A percentile compares a stretch with the other conserved stretches of the same genome.
These are phyloP conservation scores for Tylochromis polylepis DNA, from an alignment of 2,113 vertebrate genomes.

Conservation along the genomic window DNA sequence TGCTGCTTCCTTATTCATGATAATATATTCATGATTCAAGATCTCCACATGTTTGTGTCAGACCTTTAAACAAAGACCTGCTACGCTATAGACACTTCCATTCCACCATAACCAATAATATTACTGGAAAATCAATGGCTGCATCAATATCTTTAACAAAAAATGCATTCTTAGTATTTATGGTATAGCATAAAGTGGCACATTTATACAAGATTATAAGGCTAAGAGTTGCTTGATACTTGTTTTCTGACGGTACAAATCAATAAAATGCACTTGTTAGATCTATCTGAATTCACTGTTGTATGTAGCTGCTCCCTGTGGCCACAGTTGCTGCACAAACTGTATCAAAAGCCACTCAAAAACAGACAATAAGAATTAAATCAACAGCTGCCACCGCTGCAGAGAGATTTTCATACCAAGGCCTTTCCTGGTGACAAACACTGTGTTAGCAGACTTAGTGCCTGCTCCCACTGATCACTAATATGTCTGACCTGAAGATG, in stretches of 20 bases:
- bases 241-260: not conserved
- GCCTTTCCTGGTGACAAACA: not conserved
- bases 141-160: not conserved
- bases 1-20: not conserved
- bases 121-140: not conserved
- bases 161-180: not conserved
- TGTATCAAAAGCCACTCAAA: not conserved
- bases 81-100: not conserved
- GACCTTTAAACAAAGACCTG: constrained; percentile 11
- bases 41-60: not conserved
- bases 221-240: not conserved
- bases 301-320: not conserved
- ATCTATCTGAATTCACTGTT: not conserved
- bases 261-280: not conserved
- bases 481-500: not conserved
- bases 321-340: not conserved
- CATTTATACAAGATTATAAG: not conserved
- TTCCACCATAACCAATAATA: not conserved
- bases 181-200: not conserved
- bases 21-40: not conserved
- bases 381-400: not conserved
- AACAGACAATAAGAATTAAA: not conserved
- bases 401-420: not conserved
- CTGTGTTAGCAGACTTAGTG: not conserved
- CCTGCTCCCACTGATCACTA: not conserved